These are phyloP conservation scores for Allochrocebus solatus DNA, from an alignment of 2,797 vertebrate genomes.

Conservation along the genomic window DNA sequence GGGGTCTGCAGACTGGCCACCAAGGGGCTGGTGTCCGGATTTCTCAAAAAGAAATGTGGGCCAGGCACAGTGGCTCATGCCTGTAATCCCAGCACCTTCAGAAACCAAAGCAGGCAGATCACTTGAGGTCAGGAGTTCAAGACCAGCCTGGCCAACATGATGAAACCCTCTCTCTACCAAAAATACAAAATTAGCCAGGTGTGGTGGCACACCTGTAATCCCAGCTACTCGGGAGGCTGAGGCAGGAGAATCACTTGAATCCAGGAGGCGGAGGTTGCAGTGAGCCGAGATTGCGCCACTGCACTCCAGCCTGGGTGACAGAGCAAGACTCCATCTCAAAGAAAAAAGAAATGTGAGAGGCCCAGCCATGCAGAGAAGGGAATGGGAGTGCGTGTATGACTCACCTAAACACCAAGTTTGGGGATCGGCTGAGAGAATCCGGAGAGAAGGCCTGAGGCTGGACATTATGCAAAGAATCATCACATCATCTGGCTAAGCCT, in stretches of 20 bases:
- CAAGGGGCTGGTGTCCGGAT: fast-evolving
- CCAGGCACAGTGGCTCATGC: background rate
- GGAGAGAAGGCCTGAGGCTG: background rate
- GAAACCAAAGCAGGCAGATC: background rate
- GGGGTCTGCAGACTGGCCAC: background rate
- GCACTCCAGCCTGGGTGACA: background rate
- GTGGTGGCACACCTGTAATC: background rate
- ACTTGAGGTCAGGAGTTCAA: background rate
- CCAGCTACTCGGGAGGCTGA: background rate
- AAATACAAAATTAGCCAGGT: background rate
- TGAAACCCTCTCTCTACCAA: background rate
- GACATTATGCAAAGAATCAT: background rate
- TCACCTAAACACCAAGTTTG: background rate
- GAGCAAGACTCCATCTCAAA: background rate
- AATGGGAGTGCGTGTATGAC: background rate
- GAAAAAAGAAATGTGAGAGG: background rate
- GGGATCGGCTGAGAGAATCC: background rate
- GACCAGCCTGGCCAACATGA: background rate
- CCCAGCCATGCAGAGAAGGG: background rate
- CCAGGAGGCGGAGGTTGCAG: background rate
- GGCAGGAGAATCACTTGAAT: background rate
- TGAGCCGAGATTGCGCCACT: background rate
- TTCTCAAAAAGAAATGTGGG: background rate
- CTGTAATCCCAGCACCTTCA: fast-evolving
- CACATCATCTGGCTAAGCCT: background rate